Evolutionary conservation across 2,888 invertebrate genomes (phyloP).

Genomic region (Tiliacea aurago): DNA sequence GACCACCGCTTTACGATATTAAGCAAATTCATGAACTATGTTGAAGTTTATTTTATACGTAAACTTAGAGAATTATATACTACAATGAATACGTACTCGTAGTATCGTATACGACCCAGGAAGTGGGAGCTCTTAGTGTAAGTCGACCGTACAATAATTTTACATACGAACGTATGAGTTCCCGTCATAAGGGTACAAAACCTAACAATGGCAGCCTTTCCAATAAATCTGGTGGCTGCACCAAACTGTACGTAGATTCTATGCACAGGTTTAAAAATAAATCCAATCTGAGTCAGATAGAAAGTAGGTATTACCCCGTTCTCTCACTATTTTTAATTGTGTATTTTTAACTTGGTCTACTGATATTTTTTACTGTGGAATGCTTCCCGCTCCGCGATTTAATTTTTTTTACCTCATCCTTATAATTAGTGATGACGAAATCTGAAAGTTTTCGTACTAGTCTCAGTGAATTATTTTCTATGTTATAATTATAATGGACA

Average conservation of each 20-base stretch:
- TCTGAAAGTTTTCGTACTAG: conserved; percentile 33
- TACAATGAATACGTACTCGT: background rate
- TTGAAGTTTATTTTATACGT: conserved; percentile 14
- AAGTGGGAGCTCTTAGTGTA: background rate
- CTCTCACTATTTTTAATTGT: background rate
- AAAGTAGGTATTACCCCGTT: background rate
- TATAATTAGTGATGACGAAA: conserved; percentile 64
- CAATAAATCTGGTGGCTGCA: background rate
- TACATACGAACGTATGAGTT: background rate
- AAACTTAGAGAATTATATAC: background rate
- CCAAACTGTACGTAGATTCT: background rate
- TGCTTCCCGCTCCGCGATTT: conserved; percentile 69
- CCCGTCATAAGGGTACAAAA: background rate
- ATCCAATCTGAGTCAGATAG: background rate
- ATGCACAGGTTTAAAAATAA: background rate
- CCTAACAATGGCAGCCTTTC: background rate
- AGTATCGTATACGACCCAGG: background rate
- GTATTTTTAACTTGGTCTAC: conserved; percentile 16
- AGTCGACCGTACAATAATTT: too few species aligned
- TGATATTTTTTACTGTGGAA: conserved; percentile 19
- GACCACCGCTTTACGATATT: conserved; percentile 29
- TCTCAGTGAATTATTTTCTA: conserved; percentile 16
- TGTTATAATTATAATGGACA: background rate
- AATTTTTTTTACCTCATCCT: conserved; percentile 72
- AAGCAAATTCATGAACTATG: conserved; percentile 1